phyloP scores from a whole-genome alignment of 2,113 vertebrate genomes.

The Hassar affinis region DNA sequence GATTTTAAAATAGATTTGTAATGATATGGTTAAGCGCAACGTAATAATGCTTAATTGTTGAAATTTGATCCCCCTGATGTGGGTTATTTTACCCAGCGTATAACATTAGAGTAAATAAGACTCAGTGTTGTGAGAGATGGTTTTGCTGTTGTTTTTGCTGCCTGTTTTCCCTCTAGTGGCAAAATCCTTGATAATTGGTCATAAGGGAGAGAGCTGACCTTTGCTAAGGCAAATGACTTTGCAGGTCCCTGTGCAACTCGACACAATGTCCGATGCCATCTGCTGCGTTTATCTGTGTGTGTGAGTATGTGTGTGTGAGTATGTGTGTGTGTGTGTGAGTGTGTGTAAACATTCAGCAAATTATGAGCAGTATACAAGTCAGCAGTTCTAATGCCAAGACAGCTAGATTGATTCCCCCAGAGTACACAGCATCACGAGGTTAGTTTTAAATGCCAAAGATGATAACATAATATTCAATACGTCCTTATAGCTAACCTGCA shows the following conservation, averaged over 20 bases:
- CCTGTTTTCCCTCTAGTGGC: constrained; percentile 61
- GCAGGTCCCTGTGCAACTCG: constrained; percentile 62
- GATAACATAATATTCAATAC: constrained; percentile 21
- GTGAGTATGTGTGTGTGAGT: constrained; percentile 30
- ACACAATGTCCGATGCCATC: constrained; percentile 69
- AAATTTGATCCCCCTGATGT: neutral
- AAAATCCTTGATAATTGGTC: constrained; percentile 80
- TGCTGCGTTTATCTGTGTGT: constrained; percentile 60
- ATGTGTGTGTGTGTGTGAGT: constrained; percentile 29
- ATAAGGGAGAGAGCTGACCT: constrained; percentile 70
- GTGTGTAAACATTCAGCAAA: constrained; percentile 50
- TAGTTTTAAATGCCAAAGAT: constrained; percentile 34
- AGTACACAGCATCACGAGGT: constrained; percentile 35
- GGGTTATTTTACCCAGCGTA: constrained; percentile 28
- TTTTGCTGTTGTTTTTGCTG: constrained; percentile 48
- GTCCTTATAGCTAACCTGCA: neutral
- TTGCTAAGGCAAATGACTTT: constrained; percentile 64
- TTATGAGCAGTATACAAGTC: constrained; percentile 48
- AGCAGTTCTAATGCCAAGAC: constrained; percentile 50
- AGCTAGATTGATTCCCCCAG: constrained; percentile 23
- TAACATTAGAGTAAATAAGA: constrained; percentile 45
- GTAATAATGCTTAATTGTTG: constrained; percentile 12
- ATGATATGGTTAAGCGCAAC: constrained; percentile 29
- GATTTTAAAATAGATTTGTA: constrained; percentile 36
- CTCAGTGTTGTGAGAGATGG: constrained; percentile 42